These are phyloP conservation scores for Microplitis demolitor DNA, from an alignment of 1,140 invertebrate genomes.

Conservation along the genomic window DNA sequence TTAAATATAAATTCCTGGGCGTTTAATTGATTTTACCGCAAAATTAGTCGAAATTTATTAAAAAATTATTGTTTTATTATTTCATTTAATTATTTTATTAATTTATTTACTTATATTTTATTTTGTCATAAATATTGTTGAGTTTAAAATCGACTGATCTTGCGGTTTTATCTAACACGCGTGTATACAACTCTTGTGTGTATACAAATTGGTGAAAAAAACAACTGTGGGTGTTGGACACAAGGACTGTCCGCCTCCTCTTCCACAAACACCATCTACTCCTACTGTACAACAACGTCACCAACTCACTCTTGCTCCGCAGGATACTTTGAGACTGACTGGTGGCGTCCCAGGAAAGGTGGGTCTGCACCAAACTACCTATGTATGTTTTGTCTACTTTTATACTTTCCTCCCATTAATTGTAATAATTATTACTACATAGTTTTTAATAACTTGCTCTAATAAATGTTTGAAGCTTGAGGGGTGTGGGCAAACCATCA, in stretches of 20 bases:
- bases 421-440: not conserved
- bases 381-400: slow-evolving; percentile 57
- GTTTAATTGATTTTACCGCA: slow-evolving; percentile 33
- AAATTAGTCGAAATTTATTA: slow-evolving; percentile 39
- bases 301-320: slow-evolving; percentile 66
- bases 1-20: slow-evolving; percentile 2
- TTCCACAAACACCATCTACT: slow-evolving; percentile 76
- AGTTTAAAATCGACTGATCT: slow-evolving; percentile 48
- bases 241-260: slow-evolving; percentile 88
- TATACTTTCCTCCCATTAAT: slow-evolving; percentile 42
- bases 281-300: slow-evolving; percentile 61
- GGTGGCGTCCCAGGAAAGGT: slow-evolving; percentile 95
- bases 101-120: slow-evolving; percentile 14
- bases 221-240: slow-evolving; percentile 59
- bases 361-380: slow-evolving; percentile 67
- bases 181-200: slow-evolving; percentile 45
- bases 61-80: not conserved
- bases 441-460: too few species aligned
- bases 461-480: not conserved
- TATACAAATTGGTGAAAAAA: slow-evolving; percentile 46
- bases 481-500: not conserved
- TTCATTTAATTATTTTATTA: slow-evolving; percentile 13
- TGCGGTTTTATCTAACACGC: slow-evolving; percentile 55
- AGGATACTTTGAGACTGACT: slow-evolving; percentile 93
- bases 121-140: slow-evolving; percentile 11